Evolutionary conservation across 1,140 invertebrate species (phyloP).

Genomic region (Mesaphorura yosii): DNA sequence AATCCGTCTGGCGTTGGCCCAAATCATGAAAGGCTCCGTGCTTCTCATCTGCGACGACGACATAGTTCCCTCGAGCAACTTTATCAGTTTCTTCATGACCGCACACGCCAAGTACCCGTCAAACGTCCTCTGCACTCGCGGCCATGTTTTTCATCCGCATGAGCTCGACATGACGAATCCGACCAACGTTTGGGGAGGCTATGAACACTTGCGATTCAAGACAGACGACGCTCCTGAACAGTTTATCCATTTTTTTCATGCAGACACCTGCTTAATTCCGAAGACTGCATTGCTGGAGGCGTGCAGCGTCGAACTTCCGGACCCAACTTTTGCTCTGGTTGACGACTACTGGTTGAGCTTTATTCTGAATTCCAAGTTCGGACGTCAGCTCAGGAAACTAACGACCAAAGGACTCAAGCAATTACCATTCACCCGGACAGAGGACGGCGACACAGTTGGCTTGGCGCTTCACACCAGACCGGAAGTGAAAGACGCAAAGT

Average conservation of each 20-base stretch:
- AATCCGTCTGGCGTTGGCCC: slow-evolving; percentile 19
- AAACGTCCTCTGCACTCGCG: slow-evolving; percentile 19
- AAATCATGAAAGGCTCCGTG: slow-evolving; percentile 17
- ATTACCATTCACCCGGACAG: slow-evolving; percentile 13
- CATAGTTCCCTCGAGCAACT: slow-evolving; percentile 11
- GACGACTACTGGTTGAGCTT: slow-evolving; percentile 26
- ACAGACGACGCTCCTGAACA: slow-evolving; percentile 15
- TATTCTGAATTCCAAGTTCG: slow-evolving; percentile 15
- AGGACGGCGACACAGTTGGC: slow-evolving; percentile 14
- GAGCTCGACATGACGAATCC: slow-evolving; percentile 3
- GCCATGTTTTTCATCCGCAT: slow-evolving; percentile 18
- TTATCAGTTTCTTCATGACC: slow-evolving; percentile 13
- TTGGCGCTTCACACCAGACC: slow-evolving; percentile 19
- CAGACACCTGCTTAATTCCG: slow-evolving; percentile 20
- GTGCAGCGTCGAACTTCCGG: slow-evolving; percentile 11
- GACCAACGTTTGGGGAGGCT: slow-evolving; percentile 5
- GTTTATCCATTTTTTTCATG: slow-evolving; percentile 21
- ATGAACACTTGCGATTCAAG: slow-evolving; percentile 10
- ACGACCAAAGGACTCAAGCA: background rate
- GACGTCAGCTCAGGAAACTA: slow-evolving; percentile 16
- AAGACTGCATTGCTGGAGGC: slow-evolving; percentile 9
- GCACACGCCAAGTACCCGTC: slow-evolving; percentile 1
- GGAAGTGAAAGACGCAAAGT: slow-evolving; percentile 17
- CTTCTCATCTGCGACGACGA: slow-evolving; percentile 23
- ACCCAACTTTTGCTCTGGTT: slow-evolving; percentile 12